These are phyloP conservation scores for Agrochola lota DNA, from an alignment of 2,888 invertebrate genomes.

Conservation along the genomic window DNA sequence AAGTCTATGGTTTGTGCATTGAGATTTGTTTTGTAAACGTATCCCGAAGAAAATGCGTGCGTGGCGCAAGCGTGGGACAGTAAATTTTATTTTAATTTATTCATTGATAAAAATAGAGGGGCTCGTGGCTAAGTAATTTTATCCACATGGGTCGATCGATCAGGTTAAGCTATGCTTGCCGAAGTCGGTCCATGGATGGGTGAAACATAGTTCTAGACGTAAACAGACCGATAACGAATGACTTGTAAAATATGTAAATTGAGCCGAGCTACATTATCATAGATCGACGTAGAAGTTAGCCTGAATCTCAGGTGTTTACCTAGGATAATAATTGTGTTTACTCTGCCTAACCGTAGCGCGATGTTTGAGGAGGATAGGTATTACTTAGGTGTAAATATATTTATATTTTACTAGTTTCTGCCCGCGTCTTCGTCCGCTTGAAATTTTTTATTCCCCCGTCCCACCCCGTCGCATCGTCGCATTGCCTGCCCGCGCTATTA, in stretches of 20 bases:
- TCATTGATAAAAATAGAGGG: no score
- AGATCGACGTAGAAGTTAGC: slow-evolving; percentile 19
- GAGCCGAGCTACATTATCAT: slow-evolving; percentile 27
- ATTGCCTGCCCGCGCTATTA: no score
- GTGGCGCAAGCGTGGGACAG: neutral
- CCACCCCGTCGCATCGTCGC: no score
- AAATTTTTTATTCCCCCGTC: no score
- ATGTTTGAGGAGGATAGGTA: slow-evolving; percentile 10
- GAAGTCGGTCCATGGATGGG: no score
- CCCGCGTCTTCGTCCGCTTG: no score
- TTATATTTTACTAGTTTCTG: no score
- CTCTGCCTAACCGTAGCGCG: slow-evolving; percentile 46
- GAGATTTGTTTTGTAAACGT: neutral
- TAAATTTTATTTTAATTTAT: neutral
- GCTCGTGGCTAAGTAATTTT: no score
- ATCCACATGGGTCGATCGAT: no score
- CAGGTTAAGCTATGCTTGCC: no score
- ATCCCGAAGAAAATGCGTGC: no score
- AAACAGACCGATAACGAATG: neutral
- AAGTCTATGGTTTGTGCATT: neutral
- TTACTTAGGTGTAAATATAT: slow-evolving; percentile 7
- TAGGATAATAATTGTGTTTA: slow-evolving; percentile 78
- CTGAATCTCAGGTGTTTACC: slow-evolving; percentile 69
- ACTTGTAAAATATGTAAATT: slow-evolving; percentile 47
- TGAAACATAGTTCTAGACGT: no score